A percentile compares a stretch with the other conserved stretches of the same genome.
Evolutionary conservation across 1,140 invertebrate species (phyloP).

Genomic region (Bombus consobrinus): DNA sequence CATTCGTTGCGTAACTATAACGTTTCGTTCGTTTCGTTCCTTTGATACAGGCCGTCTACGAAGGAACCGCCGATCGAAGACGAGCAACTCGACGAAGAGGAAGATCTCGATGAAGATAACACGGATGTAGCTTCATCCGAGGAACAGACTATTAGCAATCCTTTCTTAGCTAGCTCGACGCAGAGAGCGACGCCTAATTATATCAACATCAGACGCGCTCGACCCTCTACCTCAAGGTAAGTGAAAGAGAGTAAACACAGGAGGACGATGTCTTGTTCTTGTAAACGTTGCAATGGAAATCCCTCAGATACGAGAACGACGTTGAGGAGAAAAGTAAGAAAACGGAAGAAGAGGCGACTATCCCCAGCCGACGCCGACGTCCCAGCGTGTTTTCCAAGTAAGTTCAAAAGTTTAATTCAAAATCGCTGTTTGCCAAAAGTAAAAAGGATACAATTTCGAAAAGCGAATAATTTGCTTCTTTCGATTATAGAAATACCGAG

Average conservation of each 20-base stretch:
- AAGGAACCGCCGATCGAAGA: slow-evolving; percentile 59
- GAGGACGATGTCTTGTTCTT: neutral
- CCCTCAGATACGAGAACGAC: slow-evolving; percentile 72
- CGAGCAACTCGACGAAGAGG: slow-evolving; percentile 74
- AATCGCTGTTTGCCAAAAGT: too few species aligned
- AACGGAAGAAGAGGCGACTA: slow-evolving; percentile 53
- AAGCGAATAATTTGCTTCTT: neutral
- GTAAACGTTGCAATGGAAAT: neutral
- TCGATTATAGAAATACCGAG: neutral
- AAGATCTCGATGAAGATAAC: slow-evolving; percentile 77
- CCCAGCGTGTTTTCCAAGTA: slow-evolving; percentile 44
- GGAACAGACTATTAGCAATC: slow-evolving; percentile 71
- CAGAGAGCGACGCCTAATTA: slow-evolving; percentile 84
- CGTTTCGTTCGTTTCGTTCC: neutral
- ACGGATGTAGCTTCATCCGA: slow-evolving; percentile 71
- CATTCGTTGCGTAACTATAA: neutral
- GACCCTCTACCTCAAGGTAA: slow-evolving; percentile 81
- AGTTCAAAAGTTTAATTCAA: neutral
- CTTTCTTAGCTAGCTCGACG: slow-evolving; percentile 76
- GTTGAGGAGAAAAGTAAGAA: slow-evolving; percentile 69
- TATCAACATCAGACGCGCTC: slow-evolving; percentile 86
- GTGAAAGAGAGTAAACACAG: too few species aligned
- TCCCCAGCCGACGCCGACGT: slow-evolving; percentile 51
- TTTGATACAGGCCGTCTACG: slow-evolving; percentile 46
- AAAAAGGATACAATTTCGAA: too few species aligned